Percentiles rank a stretch among this genome's conserved stretches.
Conservation (phyloP, 2,888 invertebrate species). For the Agrochola lychnidis region DNA sequence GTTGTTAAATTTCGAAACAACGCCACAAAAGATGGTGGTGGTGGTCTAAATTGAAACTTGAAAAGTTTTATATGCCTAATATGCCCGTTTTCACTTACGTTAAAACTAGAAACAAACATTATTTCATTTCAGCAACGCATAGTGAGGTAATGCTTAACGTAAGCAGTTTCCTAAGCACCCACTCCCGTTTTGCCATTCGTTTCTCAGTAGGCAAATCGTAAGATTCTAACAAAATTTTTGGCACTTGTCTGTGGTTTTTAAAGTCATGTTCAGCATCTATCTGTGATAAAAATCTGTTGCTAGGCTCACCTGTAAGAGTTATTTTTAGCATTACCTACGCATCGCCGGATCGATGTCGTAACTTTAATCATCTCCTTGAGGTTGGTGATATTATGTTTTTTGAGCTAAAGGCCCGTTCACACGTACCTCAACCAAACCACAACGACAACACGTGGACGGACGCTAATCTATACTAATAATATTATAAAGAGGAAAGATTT, state of each 20-base stretch:
- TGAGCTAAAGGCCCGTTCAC: no score
- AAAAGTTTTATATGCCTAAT: neutral
- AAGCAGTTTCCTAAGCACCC: neutral
- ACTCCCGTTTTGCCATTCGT: neutral
- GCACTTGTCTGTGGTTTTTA: neutral
- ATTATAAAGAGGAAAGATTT: no score
- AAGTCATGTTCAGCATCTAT: neutral
- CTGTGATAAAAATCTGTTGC: neutral
- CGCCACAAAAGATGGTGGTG: neutral
- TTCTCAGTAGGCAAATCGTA: neutral
- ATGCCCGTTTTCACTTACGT: neutral
- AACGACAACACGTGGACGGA: no score
- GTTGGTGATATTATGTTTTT: neutral
- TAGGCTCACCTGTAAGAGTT: neutral
- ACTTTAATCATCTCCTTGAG: no score
- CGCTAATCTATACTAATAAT: no score
- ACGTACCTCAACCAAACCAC: no score
- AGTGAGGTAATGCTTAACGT: neutral
- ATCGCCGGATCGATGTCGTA: neutral
- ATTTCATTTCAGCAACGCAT: neutral
- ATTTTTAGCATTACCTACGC: neutral
- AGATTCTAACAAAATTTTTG: neutral
- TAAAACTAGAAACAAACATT: neutral
- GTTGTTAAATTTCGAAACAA: slow-evolving; percentile 20
- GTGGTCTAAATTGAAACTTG: neutral